phyloP scores from a whole-genome alignment of 2,888 invertebrate genomes.

The Periphyllus acericola region DNA sequence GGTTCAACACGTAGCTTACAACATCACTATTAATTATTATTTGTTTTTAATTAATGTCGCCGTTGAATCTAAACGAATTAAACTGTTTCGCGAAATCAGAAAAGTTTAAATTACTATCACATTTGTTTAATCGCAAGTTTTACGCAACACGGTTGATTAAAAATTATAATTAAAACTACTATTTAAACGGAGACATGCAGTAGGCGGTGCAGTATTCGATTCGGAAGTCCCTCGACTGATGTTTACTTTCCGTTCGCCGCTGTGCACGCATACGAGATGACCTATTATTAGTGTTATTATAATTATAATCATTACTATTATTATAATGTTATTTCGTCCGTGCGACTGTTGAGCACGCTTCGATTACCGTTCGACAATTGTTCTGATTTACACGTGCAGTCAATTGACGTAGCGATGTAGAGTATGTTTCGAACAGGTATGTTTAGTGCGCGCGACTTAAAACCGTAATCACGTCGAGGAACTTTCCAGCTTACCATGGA shows the following conservation, averaged over 20 bases:
- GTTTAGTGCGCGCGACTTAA: no score
- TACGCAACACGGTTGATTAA: background rate
- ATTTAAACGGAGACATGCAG: background rate
- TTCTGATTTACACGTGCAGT: background rate
- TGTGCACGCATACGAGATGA: background rate
- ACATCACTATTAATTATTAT: slow-evolving; percentile 8
- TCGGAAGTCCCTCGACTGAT: background rate
- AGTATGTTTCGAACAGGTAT: no score
- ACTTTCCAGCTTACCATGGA: no score
- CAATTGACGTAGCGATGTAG: background rate
- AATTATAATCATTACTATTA: no score
- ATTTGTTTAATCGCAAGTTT: slow-evolving; percentile 22
- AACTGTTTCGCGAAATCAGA: background rate
- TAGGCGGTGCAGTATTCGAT: background rate
- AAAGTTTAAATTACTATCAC: slow-evolving; percentile 5
- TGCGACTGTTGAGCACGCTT: background rate
- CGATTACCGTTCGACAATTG: background rate
- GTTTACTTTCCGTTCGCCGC: background rate
- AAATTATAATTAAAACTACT: background rate
- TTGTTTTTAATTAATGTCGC: slow-evolving; percentile 34
- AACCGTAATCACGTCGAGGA: no score
- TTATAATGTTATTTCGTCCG: background rate
- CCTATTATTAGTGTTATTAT: no score
- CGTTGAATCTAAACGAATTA: background rate
- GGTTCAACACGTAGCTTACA: background rate